Evolutionary conservation across 2,113 vertebrate genomes (phyloP), one percentile per base, ranked within the genome.

Genomic region (Archocentrus centrarchus): DNA sequence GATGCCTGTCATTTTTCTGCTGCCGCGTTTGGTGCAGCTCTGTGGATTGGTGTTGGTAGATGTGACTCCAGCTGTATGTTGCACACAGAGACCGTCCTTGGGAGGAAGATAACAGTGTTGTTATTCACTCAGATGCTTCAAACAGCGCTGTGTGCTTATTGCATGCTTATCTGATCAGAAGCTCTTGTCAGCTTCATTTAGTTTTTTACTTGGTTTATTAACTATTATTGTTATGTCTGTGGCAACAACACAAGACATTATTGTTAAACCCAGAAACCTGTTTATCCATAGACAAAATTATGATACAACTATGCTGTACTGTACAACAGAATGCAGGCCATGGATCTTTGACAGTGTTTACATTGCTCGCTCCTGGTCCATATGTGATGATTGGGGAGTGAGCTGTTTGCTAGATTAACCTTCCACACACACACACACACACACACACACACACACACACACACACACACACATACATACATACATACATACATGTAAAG

Each of bases 111-210:
- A 27, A 73, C 27, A 73, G 27, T 5, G 17, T 27, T 53, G 66
- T 20, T 17, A 20, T 53, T 73, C 66, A 32, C 27, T 53, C 0
- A 27, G 17, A 53, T n/a, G 66, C 68, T 73, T 73, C 68, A 73
- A n/a, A 35, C 68, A 14, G 0, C 47, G 0, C 3, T 8, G 10
- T 8, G 10, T 47, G 30, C 30, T 30, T 4, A 30, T 30, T 30
- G 30, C 3, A 17, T 11, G 10, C 66, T 53, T 70, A 70, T 70
- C 66, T 70, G 66, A 70, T 20, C 66, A 70, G 3, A 70, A 53
- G 6, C 24, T 73, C 44, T 13, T 0, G 44, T 5, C 1, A n/a
- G 32, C 44, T 30, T 55, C 3, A 14, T 73, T 73, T 55, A n/a
- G 6, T 73, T 7, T 18, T 53, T 47, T 14, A 44, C 3, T 14